A percentile compares a stretch with the other conserved stretches of the same genome.
Conservation (phyloP, 2,113 vertebrate genomes). For the Vulpes ferrilata region DNA sequence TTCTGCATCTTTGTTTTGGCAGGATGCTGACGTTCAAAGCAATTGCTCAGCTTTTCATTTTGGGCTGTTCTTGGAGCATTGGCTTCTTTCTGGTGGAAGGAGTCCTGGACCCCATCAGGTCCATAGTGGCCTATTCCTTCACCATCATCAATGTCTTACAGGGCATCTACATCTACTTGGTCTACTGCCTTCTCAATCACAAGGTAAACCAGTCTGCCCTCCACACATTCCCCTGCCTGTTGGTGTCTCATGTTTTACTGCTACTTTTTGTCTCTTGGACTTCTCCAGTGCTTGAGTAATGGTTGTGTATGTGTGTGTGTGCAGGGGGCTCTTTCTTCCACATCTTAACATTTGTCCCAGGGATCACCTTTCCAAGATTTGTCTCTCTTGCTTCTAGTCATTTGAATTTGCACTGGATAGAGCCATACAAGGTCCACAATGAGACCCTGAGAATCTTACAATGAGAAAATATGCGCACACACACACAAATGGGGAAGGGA, state of each 20-base stretch:
- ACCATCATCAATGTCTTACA: slow-evolving; percentile 76
- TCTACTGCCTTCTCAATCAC: slow-evolving; percentile 77
- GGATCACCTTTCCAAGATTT: neutral
- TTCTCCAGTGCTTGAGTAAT: neutral
- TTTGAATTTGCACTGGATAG: neutral
- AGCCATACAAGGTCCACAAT: neutral
- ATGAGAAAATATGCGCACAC: neutral
- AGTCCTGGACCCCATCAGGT: fast-evolving
- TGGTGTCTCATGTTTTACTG: neutral
- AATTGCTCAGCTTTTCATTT: slow-evolving; percentile 67
- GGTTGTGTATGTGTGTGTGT: neutral
- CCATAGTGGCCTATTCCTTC: slow-evolving; percentile 53
- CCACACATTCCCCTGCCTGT: neutral
- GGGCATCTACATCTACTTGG: slow-evolving; percentile 73
- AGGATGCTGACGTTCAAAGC: slow-evolving; percentile 77
- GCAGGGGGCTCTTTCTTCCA: neutral
- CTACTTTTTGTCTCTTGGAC: neutral
- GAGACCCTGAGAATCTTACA: neutral
- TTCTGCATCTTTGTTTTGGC: neutral
- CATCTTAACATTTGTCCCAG: neutral
- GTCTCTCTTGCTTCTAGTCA: neutral
- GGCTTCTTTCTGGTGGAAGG: slow-evolving; percentile 59
- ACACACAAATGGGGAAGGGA: neutral
- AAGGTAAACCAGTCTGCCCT: slow-evolving; percentile 4
- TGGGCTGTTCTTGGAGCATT: slow-evolving; percentile 76